Evolutionary conservation across 2,888 invertebrate species (phyloP).

Genomic region (Drosophila basisetae): DNA sequence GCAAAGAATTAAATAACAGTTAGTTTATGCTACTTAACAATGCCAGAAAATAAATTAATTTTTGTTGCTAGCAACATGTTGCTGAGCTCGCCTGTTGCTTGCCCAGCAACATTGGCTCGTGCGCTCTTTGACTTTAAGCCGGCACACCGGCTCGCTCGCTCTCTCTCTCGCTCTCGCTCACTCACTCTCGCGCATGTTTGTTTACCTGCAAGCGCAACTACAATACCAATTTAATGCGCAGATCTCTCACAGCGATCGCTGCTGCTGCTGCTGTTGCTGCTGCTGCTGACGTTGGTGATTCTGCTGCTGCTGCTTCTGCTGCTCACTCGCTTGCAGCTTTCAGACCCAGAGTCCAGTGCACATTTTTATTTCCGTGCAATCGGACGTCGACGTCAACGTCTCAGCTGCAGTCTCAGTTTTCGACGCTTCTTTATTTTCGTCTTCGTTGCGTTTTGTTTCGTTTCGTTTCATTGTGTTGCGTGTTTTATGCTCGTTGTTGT

Average conservation of each 20-base stretch:
- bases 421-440: constrained; percentile 16
- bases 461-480: constrained; percentile 12
- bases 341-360: constrained; percentile 38
- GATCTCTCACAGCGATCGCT: constrained; percentile 52
- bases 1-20: constrained; percentile 1
- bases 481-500: constrained; percentile 22
- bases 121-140: constrained; percentile 57
- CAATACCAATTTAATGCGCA: constrained; percentile 47
- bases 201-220: constrained; percentile 50
- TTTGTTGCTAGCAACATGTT: constrained; percentile 34
- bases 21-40: neutral
- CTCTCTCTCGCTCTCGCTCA: constrained; percentile 2
- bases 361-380: constrained; percentile 61
- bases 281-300: constrained; percentile 12
- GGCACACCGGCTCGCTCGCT: constrained; percentile 59
- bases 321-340: constrained; percentile 29
- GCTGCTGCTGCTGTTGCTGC: constrained; percentile 3
- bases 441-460: constrained; percentile 11
- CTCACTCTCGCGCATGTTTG: constrained; percentile 17
- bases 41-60: neutral
- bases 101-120: constrained; percentile 62
- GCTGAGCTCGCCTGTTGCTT: constrained; percentile 13
- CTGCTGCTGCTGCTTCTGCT: constrained; percentile 16
- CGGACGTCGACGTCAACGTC: constrained; percentile 62
- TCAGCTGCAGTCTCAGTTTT: constrained; percentile 33